These are phyloP conservation scores for Hemithea aestivaria DNA, from an alignment of 2,888 invertebrate species.

Conservation along the genomic window DNA sequence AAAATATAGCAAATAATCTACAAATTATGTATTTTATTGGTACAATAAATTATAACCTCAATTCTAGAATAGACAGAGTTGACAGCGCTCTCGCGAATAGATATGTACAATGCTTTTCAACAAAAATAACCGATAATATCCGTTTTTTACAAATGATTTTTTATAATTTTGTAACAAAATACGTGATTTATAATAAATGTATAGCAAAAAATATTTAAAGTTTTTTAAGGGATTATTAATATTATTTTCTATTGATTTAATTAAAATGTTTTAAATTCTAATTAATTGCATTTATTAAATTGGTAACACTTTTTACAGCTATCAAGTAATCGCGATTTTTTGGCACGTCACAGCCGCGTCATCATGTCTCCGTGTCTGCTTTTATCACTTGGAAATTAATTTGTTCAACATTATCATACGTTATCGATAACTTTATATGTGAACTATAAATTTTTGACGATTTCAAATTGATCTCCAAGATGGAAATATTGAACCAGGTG, in stretches of 20 bases:
- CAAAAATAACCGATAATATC: background rate
- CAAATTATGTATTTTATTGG: background rate
- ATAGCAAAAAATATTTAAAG: too few species aligned
- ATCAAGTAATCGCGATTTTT: slow-evolving; percentile 56
- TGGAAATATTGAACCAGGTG: slow-evolving; percentile 81
- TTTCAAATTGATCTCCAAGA: slow-evolving; percentile 57
- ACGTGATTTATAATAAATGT: slow-evolving; percentile 1
- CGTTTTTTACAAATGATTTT: too few species aligned
- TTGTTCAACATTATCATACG: slow-evolving; percentile 71
- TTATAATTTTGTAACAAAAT: too few species aligned
- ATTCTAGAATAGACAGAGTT: too few species aligned
- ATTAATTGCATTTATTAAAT: slow-evolving; percentile 5
- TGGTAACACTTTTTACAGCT: slow-evolving; percentile 41
- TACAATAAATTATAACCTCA: too few species aligned
- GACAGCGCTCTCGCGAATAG: too few species aligned
- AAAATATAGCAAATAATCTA: slow-evolving; percentile 3
- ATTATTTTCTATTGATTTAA: too few species aligned
- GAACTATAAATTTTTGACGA: slow-evolving; percentile 55
- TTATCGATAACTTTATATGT: slow-evolving; percentile 71
- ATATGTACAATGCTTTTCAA: background rate
- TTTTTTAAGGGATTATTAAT: too few species aligned
- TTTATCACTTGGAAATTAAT: slow-evolving; percentile 75
- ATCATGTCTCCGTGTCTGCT: slow-evolving; percentile 80
- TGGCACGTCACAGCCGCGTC: slow-evolving; percentile 85
- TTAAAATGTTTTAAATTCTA: slow-evolving; percentile 1